Base-by-base conservation (phyloP, 2,888 invertebrate species). In the Sphaeridia pumilis region DNA sequence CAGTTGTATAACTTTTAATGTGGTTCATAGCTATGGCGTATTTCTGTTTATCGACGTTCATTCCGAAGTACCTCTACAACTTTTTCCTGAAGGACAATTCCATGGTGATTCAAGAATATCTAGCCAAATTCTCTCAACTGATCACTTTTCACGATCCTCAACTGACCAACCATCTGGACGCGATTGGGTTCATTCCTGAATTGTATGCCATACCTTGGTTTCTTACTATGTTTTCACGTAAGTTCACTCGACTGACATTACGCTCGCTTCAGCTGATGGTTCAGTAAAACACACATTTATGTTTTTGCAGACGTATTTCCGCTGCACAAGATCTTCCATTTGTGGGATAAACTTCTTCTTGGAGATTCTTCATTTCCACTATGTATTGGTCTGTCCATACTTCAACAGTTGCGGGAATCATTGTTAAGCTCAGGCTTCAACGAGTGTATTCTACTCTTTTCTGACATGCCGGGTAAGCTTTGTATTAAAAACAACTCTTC, bases 161-260 rank as follows among this genome's bases (percentile, higher is more conserved):
- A 54, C 72, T 98, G 54, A 87, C 90, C 2, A 87, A 87, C 68
- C 97, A 97, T 72, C 75, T 98, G 45, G 81, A 84, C 66, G 82
- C 83, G 17, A 95, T 97, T 63, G 88, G 84, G 67, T 98, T 98
- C 70, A 89, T 75, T 56, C 95, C 98, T 0, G 95, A 98, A 72
- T 75, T 97, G 17, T 98, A 95, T 72, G 93, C 97, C 21, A 97
- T 98, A 70, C 95, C 97, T 0, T 98, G 97, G 97, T 97, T 95
- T 70, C 76, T 97, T 31, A 97, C 95, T 4, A 93, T 97, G 88
- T 97, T 93, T 74, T 93, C 94, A 54, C 94, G 93, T 94, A 74
- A 82, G 85, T 79, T 66, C 47, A n/a, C n/a, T n/a, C n/a, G n/a
- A n/a, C n/a, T n/a, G n/a, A n/a, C n/a, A n/a, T n/a, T n/a, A 28